Evolutionary conservation across 2,888 invertebrate genomes (phyloP).

Genomic region (Pristionchus exspectatus): DNA sequence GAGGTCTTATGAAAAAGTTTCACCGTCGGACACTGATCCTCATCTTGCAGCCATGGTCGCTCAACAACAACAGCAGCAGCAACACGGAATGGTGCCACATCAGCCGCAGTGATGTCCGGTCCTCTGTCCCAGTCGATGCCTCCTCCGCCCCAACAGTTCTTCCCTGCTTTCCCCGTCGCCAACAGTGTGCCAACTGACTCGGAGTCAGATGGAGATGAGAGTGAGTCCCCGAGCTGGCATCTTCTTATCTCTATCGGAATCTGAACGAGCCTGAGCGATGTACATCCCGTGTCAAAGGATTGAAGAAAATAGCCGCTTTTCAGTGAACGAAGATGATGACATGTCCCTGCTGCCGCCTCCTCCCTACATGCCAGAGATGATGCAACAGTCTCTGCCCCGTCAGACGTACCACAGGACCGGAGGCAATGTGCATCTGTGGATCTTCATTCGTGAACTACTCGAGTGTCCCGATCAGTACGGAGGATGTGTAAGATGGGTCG

Average conservation of each 20-base stretch:
- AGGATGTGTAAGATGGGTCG: slow-evolving; percentile 96
- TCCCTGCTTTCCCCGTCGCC: not conserved
- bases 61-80: slow-evolving; percentile 3
- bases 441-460: slow-evolving; percentile 96
- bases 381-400: not conserved
- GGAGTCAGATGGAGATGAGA: slow-evolving; percentile 54
- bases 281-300: too few species aligned
- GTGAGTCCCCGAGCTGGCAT: not conserved
- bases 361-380: slow-evolving; percentile 14
- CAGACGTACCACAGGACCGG: slow-evolving; percentile 50
- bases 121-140: not conserved
- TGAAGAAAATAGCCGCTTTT: not conserved
- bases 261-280: not conserved
- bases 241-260: too few species aligned
- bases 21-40: not conserved
- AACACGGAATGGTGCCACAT: not conserved
- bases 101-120: not conserved
- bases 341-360: not conserved
- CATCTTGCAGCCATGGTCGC: not conserved
- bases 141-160: not conserved
- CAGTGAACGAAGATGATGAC: slow-evolving; percentile 67
- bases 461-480: slow-evolving; percentile 91
- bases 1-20: too few species aligned
- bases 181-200: slow-evolving; percentile 42
- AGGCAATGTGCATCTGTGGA: slow-evolving; percentile 93